Evolutionary conservation across 2,888 invertebrate species (phyloP).

Genomic region (Argyresthia albistria): DNA sequence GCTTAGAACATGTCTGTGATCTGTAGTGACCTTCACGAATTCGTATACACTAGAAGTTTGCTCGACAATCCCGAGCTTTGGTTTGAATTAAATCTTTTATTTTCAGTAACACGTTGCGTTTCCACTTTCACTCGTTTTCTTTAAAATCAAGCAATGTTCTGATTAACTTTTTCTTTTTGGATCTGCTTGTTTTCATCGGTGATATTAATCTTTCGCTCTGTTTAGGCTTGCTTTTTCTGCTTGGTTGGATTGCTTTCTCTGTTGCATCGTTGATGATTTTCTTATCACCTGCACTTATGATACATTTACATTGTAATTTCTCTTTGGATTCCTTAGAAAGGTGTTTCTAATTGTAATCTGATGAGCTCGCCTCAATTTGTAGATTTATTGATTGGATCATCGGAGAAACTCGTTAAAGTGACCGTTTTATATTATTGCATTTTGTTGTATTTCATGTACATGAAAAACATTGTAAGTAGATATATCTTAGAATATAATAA

Average conservation of each 20-base stretch:
- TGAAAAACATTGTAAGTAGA: too few species aligned
- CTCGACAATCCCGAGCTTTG: slow-evolving; percentile 19
- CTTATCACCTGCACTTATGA: not conserved
- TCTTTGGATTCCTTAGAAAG: too few species aligned
- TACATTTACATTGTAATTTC: too few species aligned
- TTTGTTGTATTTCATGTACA: too few species aligned
- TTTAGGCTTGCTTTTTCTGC: slow-evolving; percentile 16
- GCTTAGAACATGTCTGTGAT: slow-evolving; percentile 13
- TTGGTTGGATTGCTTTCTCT: slow-evolving; percentile 27
- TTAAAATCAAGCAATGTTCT: slow-evolving; percentile 35
- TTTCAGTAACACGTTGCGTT: slow-evolving; percentile 26
- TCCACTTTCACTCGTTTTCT: slow-evolving; percentile 46
- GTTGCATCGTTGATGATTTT: not conserved
- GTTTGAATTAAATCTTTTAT: slow-evolving; percentile 12
- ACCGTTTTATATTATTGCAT: too few species aligned
- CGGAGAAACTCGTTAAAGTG: too few species aligned
- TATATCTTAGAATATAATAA: too few species aligned
- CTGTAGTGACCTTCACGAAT: slow-evolving; percentile 33
- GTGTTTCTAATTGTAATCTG: too few species aligned
- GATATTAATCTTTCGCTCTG: slow-evolving; percentile 21
- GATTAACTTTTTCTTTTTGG: slow-evolving; percentile 38
- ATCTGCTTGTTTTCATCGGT: slow-evolving; percentile 27
- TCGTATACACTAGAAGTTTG: slow-evolving; percentile 19
- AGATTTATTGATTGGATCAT: too few species aligned
- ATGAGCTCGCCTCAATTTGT: too few species aligned